A percentile compares a stretch with the other conserved stretches of the same genome.
Evolutionary conservation across 2,113 vertebrate species (phyloP).

Genomic region (Numida meleagris): DNA sequence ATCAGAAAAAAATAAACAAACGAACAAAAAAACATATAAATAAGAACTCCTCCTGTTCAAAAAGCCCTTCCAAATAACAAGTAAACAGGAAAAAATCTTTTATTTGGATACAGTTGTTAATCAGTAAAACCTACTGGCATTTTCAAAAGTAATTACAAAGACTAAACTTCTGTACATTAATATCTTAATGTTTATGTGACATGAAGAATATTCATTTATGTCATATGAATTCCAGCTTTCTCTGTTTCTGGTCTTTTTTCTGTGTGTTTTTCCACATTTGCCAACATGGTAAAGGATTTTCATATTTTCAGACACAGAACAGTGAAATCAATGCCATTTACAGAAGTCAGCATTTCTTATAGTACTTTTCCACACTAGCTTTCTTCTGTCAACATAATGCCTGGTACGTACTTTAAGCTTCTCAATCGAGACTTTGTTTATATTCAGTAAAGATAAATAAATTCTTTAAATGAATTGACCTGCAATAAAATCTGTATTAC

Average conservation of each 20-base stretch:
- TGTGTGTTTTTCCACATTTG: neutral
- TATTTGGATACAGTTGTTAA: accelerated
- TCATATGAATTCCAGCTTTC: neutral
- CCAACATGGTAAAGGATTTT: neutral
- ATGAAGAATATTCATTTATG: neutral
- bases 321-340: neutral
- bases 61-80: neutral
- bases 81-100: neutral
- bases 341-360: neutral
- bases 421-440: neutral
- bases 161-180: neutral
- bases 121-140: neutral
- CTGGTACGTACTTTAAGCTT: neutral
- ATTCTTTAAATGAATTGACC: neutral
- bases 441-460: neutral
- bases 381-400: neutral
- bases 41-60: accelerated
- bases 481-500: neutral
- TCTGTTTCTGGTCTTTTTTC: neutral
- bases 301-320: neutral
- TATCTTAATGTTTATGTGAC: too few relatives aligned
- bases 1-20: neutral
- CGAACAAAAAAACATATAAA: neutral
- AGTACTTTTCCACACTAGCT: neutral
- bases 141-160: neutral